Conservation (phyloP, 2,888 invertebrate genomes). For the Lasioglossum villosulum region DNA sequence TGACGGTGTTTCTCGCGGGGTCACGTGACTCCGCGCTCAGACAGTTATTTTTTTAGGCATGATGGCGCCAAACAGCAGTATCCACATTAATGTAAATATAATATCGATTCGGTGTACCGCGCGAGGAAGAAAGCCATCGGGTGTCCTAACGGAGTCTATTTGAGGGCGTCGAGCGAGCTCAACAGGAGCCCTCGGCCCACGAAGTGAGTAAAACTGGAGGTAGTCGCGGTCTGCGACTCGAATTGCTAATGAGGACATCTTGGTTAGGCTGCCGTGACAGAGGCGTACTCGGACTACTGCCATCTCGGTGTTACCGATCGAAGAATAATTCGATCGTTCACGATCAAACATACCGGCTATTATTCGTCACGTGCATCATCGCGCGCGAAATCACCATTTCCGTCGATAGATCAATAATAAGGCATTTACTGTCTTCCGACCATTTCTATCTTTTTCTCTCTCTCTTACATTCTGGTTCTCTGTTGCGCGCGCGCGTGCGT, state of each 20-base stretch:
- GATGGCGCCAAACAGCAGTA: constrained; percentile 87
- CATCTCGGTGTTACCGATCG: constrained; percentile 61
- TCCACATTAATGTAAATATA: constrained; percentile 84
- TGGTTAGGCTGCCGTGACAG: constrained; percentile 82
- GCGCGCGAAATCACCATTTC: constrained; percentile 79
- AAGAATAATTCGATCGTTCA: constrained; percentile 56
- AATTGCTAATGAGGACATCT: constrained; percentile 86
- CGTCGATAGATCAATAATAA: constrained; percentile 84
- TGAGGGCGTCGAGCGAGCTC: constrained; percentile 69
- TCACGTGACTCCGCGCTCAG: constrained; percentile 85
- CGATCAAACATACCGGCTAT: constrained; percentile 58
- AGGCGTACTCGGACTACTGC: constrained; percentile 65
- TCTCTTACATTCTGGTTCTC: constrained; percentile 45
- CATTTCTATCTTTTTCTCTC: constrained; percentile 56
- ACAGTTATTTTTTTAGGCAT: constrained; percentile 86
- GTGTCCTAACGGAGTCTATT: constrained; percentile 67
- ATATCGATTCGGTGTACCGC: constrained; percentile 78
- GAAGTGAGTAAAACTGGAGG: constrained; percentile 80
- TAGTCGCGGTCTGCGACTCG: constrained; percentile 77
- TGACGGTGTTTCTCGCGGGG: constrained; percentile 78
- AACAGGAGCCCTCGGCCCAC: constrained; percentile 66
- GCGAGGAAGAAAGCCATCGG: constrained; percentile 72
- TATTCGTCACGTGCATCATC: constrained; percentile 75
- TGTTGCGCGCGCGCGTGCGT: constrained; percentile 59
- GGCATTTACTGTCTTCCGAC: constrained; percentile 79